These are phyloP conservation scores for Galeruca laticollis DNA, from an alignment of 2,888 invertebrate genomes.

Conservation along the genomic window DNA sequence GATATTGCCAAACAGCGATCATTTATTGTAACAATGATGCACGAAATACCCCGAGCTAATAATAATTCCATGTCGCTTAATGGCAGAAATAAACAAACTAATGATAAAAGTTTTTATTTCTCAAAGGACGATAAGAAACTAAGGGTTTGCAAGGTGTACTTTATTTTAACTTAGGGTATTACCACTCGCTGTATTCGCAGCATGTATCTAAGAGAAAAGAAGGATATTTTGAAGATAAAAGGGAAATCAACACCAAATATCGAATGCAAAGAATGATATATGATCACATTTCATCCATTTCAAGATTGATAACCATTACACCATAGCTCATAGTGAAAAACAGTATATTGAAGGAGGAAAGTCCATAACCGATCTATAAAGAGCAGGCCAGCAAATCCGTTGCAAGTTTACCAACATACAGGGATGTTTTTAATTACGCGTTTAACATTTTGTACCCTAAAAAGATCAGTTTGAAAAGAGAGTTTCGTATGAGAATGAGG, in stretches of 20 bases:
- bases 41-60: constrained; percentile 7
- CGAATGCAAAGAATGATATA: constrained; percentile 33
- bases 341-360: constrained; percentile 21
- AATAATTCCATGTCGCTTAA: not conserved
- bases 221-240: constrained; percentile 27
- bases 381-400: constrained; percentile 10
- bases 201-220: constrained; percentile 17
- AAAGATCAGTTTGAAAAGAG: constrained; percentile 32
- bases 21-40: constrained; percentile 19
- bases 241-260: constrained; percentile 33
- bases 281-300: constrained; percentile 22
- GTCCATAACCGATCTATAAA: constrained; percentile 16
- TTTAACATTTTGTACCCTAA: constrained; percentile 30
- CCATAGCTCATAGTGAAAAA: constrained; percentile 17
- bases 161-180: constrained; percentile 33
- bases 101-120: constrained; percentile 10
- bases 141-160: constrained; percentile 33
- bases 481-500: constrained; percentile 27
- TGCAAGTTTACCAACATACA: constrained; percentile 24
- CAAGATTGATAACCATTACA: constrained; percentile 23
- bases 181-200: constrained; percentile 28
- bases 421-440: constrained; percentile 16
- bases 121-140: constrained; percentile 27
- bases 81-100: not conserved
- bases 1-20: constrained; percentile 18